phyloP scores from a whole-genome alignment of 2,888 invertebrate genomes.

The Julus scanicus region DNA sequence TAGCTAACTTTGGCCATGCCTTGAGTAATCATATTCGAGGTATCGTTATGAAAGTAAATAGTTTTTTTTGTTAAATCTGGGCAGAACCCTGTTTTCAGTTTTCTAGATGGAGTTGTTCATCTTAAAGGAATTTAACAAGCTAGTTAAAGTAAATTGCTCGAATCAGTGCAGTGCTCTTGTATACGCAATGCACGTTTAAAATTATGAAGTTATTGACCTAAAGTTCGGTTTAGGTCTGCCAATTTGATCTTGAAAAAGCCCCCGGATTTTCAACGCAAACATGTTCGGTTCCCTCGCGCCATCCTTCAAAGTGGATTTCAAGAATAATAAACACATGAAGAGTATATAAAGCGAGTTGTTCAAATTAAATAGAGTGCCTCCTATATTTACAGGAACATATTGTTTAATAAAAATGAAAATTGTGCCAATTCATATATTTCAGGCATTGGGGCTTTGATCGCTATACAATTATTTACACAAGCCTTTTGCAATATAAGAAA shows the following conservation, averaged over 20 bases:
- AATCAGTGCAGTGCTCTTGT: neutral
- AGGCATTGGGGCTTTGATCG: neutral
- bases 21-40: too few relatives aligned
- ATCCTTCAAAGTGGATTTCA: conserved; percentile 23
- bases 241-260: neutral
- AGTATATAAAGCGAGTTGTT: conserved; percentile 9
- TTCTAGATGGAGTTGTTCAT: too few relatives aligned
- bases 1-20: too few relatives aligned
- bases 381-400: neutral
- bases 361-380: conserved; percentile 26
- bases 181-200: neutral
- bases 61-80: too few relatives aligned
- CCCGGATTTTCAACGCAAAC: neutral
- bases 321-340: conserved; percentile 11
- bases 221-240: neutral
- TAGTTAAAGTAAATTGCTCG: too few relatives aligned
- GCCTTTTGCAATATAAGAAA: conserved; percentile 8
- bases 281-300: neutral
- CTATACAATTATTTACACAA: neutral
- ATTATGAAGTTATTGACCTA: neutral
- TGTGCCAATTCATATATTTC: conserved; percentile 13
- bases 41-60: too few relatives aligned
- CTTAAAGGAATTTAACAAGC: too few relatives aligned
- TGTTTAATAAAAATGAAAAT: conserved; percentile 42
- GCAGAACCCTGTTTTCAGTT: too few relatives aligned